Conservation (phyloP, 2,113 vertebrate genomes). For the Andinoacara biseriatus region DNA sequence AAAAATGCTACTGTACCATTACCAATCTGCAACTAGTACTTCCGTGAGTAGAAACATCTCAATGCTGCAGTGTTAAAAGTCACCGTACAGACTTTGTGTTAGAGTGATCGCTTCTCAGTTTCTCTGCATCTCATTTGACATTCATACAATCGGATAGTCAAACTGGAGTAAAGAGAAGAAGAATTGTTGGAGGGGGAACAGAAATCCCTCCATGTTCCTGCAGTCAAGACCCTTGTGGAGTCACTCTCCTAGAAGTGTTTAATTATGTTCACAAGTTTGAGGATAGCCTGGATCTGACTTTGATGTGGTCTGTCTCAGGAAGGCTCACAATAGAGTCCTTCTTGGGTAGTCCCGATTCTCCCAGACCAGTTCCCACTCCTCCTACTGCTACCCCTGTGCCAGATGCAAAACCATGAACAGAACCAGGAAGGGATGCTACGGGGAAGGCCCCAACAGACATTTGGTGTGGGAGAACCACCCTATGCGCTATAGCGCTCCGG, state of each 20-base stretch:
- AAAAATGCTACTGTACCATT: conserved; percentile 63
- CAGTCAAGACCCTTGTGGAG: conserved; percentile 15
- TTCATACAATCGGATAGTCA: conserved; percentile 78
- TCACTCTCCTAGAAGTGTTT: conserved; percentile 37
- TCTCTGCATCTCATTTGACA: conserved; percentile 51
- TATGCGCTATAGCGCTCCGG: conserved; percentile 73
- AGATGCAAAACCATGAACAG: conserved; percentile 44
- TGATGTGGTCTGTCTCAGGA: conserved; percentile 86
- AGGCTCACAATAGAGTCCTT: conserved; percentile 85
- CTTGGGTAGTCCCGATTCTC: conserved; percentile 81
- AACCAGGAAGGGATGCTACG: conserved; percentile 57
- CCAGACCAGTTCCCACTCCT: conserved; percentile 45
- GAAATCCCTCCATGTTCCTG: conserved; percentile 3
- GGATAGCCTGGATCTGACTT: conserved; percentile 88
- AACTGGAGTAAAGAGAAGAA: conserved; percentile 42
- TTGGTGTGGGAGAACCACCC: conserved; percentile 83
- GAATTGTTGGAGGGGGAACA: conserved; percentile 18
- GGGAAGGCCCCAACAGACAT: conserved; percentile 80
- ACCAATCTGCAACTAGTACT: conserved; percentile 56
- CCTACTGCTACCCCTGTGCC: conserved; percentile 48
- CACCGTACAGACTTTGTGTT: conserved; percentile 53
- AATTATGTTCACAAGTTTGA: conserved; percentile 94
- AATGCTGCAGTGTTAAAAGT: conserved; percentile 48
- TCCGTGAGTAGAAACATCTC: conserved; percentile 71
- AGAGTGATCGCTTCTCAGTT: conserved; percentile 29